phyloP scores from a whole-genome alignment of 2,888 invertebrate species.

The Mechanitis messenoides region DNA sequence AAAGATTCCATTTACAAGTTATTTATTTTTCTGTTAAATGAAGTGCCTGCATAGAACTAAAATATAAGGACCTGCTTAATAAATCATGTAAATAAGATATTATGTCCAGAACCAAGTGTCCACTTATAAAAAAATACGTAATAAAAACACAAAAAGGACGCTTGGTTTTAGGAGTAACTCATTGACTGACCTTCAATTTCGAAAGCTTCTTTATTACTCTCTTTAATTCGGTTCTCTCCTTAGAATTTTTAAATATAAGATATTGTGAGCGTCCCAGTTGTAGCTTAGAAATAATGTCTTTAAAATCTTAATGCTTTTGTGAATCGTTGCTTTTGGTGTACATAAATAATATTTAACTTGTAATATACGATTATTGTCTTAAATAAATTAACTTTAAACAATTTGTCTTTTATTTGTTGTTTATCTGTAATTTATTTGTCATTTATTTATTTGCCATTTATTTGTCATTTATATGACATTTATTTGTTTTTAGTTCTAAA shows the following conservation, averaged over 20 bases:
- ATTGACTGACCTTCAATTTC: slow-evolving; percentile 24
- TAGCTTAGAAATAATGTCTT: slow-evolving; percentile 8
- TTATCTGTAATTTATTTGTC: background rate
- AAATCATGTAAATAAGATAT: slow-evolving; percentile 4
- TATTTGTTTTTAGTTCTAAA: no score
- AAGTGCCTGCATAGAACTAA: slow-evolving; percentile 22
- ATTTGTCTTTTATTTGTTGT: slow-evolving; percentile 2
- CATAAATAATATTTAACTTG: slow-evolving; percentile 7
- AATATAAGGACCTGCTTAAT: slow-evolving; percentile 24
- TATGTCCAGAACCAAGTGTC: slow-evolving; percentile 8
- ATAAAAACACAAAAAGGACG: background rate
- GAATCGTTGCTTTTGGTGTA: slow-evolving; percentile 17
- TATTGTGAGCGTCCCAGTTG: background rate
- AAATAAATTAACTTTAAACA: background rate
- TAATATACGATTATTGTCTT: background rate
- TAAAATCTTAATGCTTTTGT: slow-evolving; percentile 21
- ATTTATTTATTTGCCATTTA: no score
- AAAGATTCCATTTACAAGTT: background rate
- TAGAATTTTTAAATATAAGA: background rate
- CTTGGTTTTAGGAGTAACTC: background rate
- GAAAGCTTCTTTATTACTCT: slow-evolving; percentile 8
- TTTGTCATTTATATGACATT: no score
- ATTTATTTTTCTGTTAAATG: slow-evolving; percentile 18
- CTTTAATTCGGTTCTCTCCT: background rate
- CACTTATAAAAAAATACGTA: background rate